Evolutionary conservation across 2,113 vertebrate genomes (phyloP).

Genomic region (Heteronetta atricapilla): DNA sequence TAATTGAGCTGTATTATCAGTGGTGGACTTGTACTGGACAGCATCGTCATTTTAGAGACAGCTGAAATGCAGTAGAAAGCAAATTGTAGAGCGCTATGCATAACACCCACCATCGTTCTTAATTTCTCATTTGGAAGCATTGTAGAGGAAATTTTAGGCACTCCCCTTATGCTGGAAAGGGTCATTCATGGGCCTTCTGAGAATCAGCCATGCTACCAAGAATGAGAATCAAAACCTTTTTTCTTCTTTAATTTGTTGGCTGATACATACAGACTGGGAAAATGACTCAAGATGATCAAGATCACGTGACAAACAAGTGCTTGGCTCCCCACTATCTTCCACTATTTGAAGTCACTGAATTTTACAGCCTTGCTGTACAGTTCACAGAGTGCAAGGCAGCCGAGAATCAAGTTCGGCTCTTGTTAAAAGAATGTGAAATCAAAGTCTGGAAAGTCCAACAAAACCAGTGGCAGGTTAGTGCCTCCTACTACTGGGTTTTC

Average conservation of each 20-base stretch:
- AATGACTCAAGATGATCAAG: constrained; percentile 10
- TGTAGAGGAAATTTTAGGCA: background rate
- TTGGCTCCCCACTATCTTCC: background rate
- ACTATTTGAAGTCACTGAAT: background rate
- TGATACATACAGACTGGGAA: background rate
- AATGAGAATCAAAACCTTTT: background rate
- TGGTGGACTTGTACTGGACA: background rate
- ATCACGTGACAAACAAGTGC: background rate
- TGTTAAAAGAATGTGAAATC: constrained; percentile 12
- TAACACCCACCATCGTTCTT: background rate
- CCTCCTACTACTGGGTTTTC: background rate
- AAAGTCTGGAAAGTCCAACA: constrained; percentile 44
- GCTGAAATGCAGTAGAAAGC: background rate
- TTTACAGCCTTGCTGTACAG: background rate
- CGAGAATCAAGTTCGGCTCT: background rate
- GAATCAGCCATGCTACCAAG: background rate
- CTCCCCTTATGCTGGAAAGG: background rate
- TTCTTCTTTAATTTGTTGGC: background rate
- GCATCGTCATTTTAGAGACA: background rate
- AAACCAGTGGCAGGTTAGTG: background rate
- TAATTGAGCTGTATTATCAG: background rate
- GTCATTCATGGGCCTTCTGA: background rate
- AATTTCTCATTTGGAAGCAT: background rate
- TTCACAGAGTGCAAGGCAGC: background rate
- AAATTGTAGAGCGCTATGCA: background rate